Evolutionary conservation across 2,888 invertebrate species (phyloP).

Genomic region (Druceiella hillmani): DNA sequence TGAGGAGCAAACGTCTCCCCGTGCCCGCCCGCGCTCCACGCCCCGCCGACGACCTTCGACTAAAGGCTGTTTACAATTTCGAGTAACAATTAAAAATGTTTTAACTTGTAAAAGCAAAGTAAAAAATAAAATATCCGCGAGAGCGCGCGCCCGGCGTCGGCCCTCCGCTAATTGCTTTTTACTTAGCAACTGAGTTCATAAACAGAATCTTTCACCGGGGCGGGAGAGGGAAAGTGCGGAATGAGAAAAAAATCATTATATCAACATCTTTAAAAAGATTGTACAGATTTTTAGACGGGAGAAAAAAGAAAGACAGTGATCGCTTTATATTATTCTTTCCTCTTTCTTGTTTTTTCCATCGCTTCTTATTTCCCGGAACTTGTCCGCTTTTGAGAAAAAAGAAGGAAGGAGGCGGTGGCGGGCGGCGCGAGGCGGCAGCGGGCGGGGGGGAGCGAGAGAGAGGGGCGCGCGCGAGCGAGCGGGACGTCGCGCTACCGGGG

Average conservation of each 20-base stretch:
- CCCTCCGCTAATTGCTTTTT: conserved; percentile 55
- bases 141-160: no score
- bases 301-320: conserved; percentile 40
- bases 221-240: conserved; percentile 45
- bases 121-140: no score
- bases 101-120: no score
- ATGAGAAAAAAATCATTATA: conserved; percentile 53
- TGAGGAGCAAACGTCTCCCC: no score
- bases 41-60: no score
- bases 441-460: conserved; percentile 39
- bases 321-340: conserved; percentile 48
- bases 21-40: no score
- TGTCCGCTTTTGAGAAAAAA: conserved; percentile 23
- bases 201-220: no score
- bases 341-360: conserved; percentile 50
- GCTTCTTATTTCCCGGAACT: conserved; percentile 52
- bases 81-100: no score
- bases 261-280: conserved; percentile 52
- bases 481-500: conserved; percentile 14
- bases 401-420: conserved; percentile 28
- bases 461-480: conserved; percentile 11
- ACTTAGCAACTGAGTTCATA: conserved; percentile 52
- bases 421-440: conserved; percentile 28
- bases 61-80: no score
- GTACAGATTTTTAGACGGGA: conserved; percentile 50